Evolutionary conservation across 2,797 vertebrate species (phyloP).

Genomic region (Phrynocephalus forsythii): DNA sequence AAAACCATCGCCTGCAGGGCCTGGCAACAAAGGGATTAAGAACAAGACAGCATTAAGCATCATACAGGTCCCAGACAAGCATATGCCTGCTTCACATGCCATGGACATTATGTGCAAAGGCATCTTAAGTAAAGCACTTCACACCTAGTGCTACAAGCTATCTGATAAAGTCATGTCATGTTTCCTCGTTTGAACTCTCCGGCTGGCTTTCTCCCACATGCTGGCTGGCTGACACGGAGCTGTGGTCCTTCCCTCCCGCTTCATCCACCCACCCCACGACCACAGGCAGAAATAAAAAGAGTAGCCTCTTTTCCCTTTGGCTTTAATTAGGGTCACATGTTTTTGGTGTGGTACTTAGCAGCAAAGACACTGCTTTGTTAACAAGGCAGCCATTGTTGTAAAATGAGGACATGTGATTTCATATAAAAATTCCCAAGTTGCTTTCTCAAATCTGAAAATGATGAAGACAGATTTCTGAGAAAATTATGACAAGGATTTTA

Average conservation of each 20-base stretch:
- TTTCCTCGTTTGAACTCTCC: conserved; percentile 51
- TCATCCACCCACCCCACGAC: not conserved
- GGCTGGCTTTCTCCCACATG: not conserved
- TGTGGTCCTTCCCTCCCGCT: not conserved
- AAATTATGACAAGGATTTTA: conserved; percentile 2
- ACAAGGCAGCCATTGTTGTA: conserved; percentile 14
- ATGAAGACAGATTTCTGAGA: conserved; percentile 14
- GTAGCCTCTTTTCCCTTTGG: not conserved
- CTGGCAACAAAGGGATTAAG: conserved; percentile 28
- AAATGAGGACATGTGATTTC: conserved; percentile 25
- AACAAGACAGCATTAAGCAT: not conserved
- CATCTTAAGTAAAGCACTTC: conserved; percentile 30
- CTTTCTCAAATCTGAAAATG: conserved; percentile 3
- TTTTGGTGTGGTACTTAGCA: not conserved
- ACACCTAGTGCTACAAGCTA: not conserved
- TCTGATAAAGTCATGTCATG: not conserved
- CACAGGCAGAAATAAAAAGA: conserved; percentile 10
- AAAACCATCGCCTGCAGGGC: conserved; percentile 22
- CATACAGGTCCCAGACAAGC: conserved; percentile 12
- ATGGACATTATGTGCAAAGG: not conserved
- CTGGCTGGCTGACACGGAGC: not conserved
- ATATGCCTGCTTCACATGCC: conserved; percentile 13
- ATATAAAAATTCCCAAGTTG: not conserved
- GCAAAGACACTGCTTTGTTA: not conserved
- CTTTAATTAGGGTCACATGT: conserved; percentile 17